Evolutionary conservation across 2,888 invertebrate genomes (phyloP).

Genomic region (Silvanus unidentatus): DNA sequence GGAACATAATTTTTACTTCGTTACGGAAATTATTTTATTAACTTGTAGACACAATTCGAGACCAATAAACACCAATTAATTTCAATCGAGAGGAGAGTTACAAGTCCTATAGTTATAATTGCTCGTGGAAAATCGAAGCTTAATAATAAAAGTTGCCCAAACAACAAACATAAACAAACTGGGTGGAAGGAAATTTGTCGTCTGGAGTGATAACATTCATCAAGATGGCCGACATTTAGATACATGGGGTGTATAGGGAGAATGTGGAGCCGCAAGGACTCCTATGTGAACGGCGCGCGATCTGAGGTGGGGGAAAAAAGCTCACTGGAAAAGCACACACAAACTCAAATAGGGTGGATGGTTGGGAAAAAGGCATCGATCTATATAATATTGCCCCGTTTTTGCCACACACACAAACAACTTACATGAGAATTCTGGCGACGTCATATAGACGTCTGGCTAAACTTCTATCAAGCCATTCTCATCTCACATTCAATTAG

Average conservation of each 20-base stretch:
- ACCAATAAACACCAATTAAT: too few relatives aligned
- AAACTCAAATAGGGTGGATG: conserved; percentile 1
- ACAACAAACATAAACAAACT: conserved; percentile 2
- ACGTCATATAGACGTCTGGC: conserved; percentile 43
- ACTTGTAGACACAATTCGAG: too few relatives aligned
- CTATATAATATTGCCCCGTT: conserved; percentile 27
- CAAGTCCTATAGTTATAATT: too few relatives aligned
- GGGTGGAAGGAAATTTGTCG: not conserved
- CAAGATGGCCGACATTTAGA: conserved; percentile 37
- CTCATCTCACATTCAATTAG: conserved; percentile 34
- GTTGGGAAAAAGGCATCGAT: conserved; percentile 37
- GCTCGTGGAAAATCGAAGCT: too few relatives aligned
- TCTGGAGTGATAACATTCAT: conserved; percentile 22
- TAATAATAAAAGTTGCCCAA: not conserved
- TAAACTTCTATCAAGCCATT: conserved; percentile 32
- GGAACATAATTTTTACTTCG: too few relatives aligned
- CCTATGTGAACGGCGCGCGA: too few relatives aligned
- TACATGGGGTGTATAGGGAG: not conserved
- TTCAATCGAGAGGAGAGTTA: too few relatives aligned
- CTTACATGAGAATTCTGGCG: not conserved
- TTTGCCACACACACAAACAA: conserved; percentile 34
- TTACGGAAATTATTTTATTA: too few relatives aligned
- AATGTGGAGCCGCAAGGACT: not conserved
- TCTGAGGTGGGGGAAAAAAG: too few relatives aligned
- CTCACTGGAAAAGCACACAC: too few relatives aligned